Evolutionary conservation across 1,140 invertebrate species (phyloP).

Genomic region (Drosophila pectinifera): DNA sequence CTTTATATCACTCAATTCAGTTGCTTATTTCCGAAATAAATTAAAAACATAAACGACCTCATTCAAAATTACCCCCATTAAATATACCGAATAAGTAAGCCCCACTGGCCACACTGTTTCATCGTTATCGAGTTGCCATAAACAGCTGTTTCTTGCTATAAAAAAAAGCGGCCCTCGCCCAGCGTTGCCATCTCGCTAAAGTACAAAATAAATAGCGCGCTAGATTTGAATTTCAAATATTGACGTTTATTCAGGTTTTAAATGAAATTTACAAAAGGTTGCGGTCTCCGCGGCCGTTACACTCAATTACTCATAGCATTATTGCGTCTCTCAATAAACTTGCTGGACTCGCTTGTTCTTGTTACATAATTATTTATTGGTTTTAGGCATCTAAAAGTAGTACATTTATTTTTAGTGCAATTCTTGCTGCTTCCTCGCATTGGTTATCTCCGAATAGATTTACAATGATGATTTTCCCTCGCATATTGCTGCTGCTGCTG

Average conservation of each 20-base stretch:
- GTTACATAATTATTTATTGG: constrained; percentile 76
- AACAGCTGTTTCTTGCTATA: too few relatives aligned
- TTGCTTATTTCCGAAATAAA: too few relatives aligned
- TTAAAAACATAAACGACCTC: too few relatives aligned
- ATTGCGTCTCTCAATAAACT: constrained; percentile 55
- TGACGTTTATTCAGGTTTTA: constrained; percentile 68
- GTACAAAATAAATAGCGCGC: neutral
- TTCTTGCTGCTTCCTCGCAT: constrained; percentile 36
- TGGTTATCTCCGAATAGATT: constrained; percentile 53
- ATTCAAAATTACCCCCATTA: too few relatives aligned
- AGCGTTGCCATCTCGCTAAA: neutral
- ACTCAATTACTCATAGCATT: constrained; percentile 36
- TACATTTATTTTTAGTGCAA: constrained; percentile 76
- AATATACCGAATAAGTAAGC: too few relatives aligned
- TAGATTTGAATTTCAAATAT: constrained; percentile 64
- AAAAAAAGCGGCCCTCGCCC: constrained; percentile 6
- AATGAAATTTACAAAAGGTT: constrained; percentile 70
- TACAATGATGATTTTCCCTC: constrained; percentile 43
- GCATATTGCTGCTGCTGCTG: constrained; percentile 33
- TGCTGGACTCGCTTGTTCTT: constrained; percentile 53
- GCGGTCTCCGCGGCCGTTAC: constrained; percentile 35
- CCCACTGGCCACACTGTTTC: too few relatives aligned
- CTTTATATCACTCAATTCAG: too few relatives aligned
- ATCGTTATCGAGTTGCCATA: too few relatives aligned
- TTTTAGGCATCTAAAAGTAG: constrained; percentile 77